Conservation (phyloP, 2,113 vertebrate species). For the Pipa parva region DNA sequence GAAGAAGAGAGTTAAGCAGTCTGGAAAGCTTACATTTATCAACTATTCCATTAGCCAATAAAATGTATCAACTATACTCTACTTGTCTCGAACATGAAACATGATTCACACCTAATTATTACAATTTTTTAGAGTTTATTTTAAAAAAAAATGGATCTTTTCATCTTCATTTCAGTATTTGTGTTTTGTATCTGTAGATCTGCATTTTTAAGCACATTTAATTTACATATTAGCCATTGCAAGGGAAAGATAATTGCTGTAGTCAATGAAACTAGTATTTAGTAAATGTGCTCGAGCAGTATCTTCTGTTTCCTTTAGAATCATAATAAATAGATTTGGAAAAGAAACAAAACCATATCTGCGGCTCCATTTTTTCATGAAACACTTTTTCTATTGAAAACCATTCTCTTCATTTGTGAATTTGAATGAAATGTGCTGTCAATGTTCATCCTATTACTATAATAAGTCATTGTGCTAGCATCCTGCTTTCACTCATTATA, state of each 20-base stretch:
- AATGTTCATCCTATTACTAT: constrained; percentile 38
- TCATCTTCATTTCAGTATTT: not conserved
- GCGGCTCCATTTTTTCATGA: constrained; percentile 32
- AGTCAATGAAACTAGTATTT: constrained; percentile 34
- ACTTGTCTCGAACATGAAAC: no score
- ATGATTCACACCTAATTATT: no score
- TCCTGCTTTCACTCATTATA: constrained; percentile 39
- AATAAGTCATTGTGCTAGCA: constrained; percentile 42
- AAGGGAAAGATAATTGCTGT: constrained; percentile 33
- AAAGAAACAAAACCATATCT: constrained; percentile 13
- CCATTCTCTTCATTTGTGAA: constrained; percentile 37
- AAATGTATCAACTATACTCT: no score
- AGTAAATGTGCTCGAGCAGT: constrained; percentile 11
- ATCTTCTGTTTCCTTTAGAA: constrained; percentile 32
- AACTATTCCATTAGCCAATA: no score
- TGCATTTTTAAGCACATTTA: constrained; percentile 26
- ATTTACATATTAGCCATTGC: constrained; percentile 30
- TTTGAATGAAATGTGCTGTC: constrained; percentile 30
- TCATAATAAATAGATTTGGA: constrained; percentile 28
- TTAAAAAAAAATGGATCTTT: no score
- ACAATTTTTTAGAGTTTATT: no score
- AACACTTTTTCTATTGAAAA: constrained; percentile 32
- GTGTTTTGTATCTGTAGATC: constrained; percentile 20
- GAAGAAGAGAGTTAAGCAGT: no score
- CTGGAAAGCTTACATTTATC: no score